Percentiles rank a stretch among this genome's conserved stretches.
Evolutionary conservation across 2,113 vertebrate species (phyloP).

Genomic region (Apodemus sylvaticus): DNA sequence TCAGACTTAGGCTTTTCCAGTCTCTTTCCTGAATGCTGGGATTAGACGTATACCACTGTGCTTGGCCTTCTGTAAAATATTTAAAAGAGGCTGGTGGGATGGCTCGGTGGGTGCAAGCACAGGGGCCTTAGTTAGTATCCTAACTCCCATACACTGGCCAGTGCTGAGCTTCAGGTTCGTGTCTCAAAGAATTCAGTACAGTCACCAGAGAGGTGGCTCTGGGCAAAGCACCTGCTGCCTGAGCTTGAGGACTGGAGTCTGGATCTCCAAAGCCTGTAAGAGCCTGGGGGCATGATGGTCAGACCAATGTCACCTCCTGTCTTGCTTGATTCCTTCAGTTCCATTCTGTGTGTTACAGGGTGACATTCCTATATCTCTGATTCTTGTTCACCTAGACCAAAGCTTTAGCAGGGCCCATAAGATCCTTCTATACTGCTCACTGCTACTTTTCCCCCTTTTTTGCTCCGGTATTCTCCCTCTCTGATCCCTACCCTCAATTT

Average conservation of each 20-base stretch:
- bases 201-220: not conserved
- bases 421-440: not conserved
- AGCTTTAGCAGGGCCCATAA: not conserved
- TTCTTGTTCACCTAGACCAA: not conserved
- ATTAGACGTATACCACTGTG: not conserved
- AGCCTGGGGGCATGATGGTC: not conserved
- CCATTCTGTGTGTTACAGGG: not conserved
- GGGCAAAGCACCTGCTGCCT: not conserved
- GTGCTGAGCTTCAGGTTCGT: not conserved
- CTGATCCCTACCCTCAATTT: not conserved
- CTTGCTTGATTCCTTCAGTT: not conserved
- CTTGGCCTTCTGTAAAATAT: not conserved
- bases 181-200: not conserved
- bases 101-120: not conserved
- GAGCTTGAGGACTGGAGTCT: not conserved
- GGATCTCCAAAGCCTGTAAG: not conserved
- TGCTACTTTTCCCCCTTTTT: not conserved
- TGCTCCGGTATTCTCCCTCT: not conserved
- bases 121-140: not conserved
- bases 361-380: not conserved
- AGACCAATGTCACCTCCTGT: not conserved
- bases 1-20: not conserved
- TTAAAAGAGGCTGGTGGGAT: not conserved
- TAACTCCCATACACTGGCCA: too few relatives aligned
- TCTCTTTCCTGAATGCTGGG: not conserved